A percentile compares a stretch with the other conserved stretches of the same genome.
These are phyloP conservation scores for Trogon surrucura DNA, from an alignment of 2,113 vertebrate species.

Conservation along the genomic window DNA sequence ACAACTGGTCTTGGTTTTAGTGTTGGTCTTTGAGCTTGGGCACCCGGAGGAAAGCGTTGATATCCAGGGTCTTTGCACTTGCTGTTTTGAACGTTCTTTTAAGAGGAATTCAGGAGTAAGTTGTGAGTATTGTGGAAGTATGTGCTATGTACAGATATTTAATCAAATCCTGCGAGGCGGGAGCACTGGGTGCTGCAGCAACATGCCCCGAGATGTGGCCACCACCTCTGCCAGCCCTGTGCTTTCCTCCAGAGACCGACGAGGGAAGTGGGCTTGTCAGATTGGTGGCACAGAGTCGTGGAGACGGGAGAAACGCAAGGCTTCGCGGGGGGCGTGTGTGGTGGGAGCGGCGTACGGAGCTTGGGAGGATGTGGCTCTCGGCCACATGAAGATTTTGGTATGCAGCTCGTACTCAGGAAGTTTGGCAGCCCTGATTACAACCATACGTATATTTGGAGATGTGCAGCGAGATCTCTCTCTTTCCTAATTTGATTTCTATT, in stretches of 20 bases:
- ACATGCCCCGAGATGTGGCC: fast-evolving
- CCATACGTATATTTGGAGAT: conserved; percentile 26
- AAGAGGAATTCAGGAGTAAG: neutral
- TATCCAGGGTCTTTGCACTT: neutral
- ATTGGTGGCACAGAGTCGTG: fast-evolving
- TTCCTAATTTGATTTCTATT: conserved; percentile 54
- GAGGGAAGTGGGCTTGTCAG: neutral
- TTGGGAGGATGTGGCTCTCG: conserved; percentile 38
- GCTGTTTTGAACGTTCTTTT: neutral
- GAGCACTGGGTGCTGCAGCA: fast-evolving
- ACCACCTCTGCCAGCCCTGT: neutral
- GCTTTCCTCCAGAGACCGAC: fast-evolving
- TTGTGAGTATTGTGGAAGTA: neutral
- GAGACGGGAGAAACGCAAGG: fast-evolving
- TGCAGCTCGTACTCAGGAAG: conserved; percentile 14
- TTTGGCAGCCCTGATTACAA: conserved; percentile 47
- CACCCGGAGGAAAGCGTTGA: fast-evolving
- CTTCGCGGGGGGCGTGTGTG: neutral
- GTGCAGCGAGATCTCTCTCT: neutral
- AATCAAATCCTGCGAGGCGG: neutral
- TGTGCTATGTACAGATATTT: neutral
- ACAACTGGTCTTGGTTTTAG: neutral
- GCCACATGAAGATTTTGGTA: neutral
- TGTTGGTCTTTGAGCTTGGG: neutral
- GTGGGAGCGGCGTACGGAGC: neutral